Percentiles rank a stretch among this genome's conserved stretches.
Evolutionary conservation across 2,113 vertebrate genomes (phyloP).

Genomic region (Paramormyrops kingsleyae): DNA sequence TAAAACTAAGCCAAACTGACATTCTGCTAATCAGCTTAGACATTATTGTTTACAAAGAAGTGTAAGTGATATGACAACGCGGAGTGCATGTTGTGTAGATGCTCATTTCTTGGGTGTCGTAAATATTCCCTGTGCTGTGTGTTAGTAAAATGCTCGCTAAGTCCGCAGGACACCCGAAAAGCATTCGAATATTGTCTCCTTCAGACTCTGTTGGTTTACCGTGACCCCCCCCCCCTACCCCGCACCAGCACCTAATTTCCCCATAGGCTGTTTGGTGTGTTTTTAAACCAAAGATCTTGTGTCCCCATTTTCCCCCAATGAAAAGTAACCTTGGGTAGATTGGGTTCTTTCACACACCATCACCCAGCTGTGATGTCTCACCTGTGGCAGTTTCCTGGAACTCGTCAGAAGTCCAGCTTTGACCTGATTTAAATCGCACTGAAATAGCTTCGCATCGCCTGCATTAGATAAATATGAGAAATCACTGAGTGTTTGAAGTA

Average conservation of each 20-base stretch:
- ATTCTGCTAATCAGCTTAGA: background rate
- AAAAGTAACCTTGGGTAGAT: background rate
- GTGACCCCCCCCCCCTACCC: background rate
- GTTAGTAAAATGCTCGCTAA: constrained; percentile 40
- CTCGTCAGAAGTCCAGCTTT: background rate
- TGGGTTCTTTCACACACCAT: background rate
- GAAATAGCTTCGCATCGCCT: background rate
- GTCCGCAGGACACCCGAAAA: background rate
- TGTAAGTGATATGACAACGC: background rate
- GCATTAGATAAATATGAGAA: constrained; percentile 3
- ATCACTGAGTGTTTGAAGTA: background rate
- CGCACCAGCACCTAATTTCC: background rate
- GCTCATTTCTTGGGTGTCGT: constrained; percentile 22
- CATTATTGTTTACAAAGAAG: background rate
- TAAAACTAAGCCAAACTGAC: background rate
- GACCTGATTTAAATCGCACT: constrained; percentile 14
- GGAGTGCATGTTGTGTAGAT: background rate
- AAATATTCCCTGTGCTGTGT: constrained; percentile 49
- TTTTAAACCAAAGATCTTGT: background rate
- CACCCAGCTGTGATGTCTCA: constrained; percentile 10
- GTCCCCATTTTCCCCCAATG: background rate
- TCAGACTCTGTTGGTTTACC: background rate
- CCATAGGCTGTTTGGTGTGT: background rate
- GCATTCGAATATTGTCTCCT: background rate
- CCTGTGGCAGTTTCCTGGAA: background rate